Base-by-base conservation (phyloP, 2,113 vertebrate species). In the Eleginops maclovinus region DNA sequence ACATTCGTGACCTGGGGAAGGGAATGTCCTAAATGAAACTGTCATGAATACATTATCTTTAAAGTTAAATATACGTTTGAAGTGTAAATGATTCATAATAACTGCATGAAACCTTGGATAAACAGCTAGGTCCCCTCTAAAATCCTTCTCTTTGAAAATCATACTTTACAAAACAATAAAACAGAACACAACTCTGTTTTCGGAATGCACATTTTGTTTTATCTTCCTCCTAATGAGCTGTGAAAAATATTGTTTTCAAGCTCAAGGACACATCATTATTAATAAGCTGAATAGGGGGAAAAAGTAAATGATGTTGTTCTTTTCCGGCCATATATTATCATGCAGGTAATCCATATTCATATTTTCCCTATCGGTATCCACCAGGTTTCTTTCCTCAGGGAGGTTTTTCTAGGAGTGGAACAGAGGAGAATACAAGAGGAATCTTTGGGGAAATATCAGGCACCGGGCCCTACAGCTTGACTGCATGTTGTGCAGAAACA, bases 381-480 rank as follows among this genome's bases (percentile, higher is more conserved):
- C 56, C 72, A 78, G 70, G 60, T 75, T 69, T 65, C 0, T 77
- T 51, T 77, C 87, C 82, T 87, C 64, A 10, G 89, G 87, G 88
- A 88, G 65, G 76, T 77, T 83, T 50, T 75, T 74, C 67, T 61
- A 74, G 60, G 82, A 53, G 77, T 69, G 86, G 82, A 77, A 71
- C 67, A 40, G 43, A 81, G 60, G 44, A 69, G 83, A 71, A 77
- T 78, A 80, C 80, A 83, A 75, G 50, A 69, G 19, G 53, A 72
- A 64, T 85, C 87, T 88, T 79, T 62, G 54, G 88, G 91, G 90
- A 91, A 88, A 89, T 90, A 83, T 88, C 47, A 61, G 63, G 74
- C 81, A 74, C 19, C 1, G 61, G 82, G 76, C 85, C 85, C 69
- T 77, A 62, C 82, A 89, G 91, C 87, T 70, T 65, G 64, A 84